Conservation (phyloP, 2,113 vertebrate genomes). For the Cyphomyrus plagiostoma region DNA sequence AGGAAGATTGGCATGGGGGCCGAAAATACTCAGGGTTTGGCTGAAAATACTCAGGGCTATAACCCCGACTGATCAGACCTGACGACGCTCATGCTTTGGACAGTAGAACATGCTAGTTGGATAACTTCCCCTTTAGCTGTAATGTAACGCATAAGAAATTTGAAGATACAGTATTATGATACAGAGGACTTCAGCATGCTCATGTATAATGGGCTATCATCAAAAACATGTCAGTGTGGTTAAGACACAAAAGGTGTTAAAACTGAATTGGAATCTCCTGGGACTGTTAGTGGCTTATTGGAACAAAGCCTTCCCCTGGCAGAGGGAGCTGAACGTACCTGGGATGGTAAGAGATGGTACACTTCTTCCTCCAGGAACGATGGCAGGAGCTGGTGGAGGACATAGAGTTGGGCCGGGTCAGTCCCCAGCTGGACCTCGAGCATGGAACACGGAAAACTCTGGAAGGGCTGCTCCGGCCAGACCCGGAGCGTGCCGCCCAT, state of each 20-base stretch:
- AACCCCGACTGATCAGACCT: no score
- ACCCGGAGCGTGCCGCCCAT: slow-evolving; percentile 57
- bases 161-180: neutral
- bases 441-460: slow-evolving; percentile 43
- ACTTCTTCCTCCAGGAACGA: slow-evolving; percentile 27
- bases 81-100: neutral
- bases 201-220: neutral
- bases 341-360: neutral
- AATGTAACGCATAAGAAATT: neutral
- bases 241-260: neutral
- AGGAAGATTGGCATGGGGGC: no score
- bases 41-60: no score
- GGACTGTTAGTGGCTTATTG: neutral
- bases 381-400: slow-evolving; percentile 69
- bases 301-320: neutral
- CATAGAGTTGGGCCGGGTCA: slow-evolving; percentile 63
- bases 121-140: neutral
- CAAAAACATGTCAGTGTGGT: neutral
- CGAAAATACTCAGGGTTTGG: no score
- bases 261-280: neutral
- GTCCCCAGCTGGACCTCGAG: slow-evolving; percentile 50
- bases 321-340: neutral
- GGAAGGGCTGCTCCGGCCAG: slow-evolving; percentile 53
- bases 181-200: neutral
- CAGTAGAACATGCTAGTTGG: neutral